Evolutionary conservation across 2,888 invertebrate genomes (phyloP).

Genomic region (Eumacrocentrus americanus): DNA sequence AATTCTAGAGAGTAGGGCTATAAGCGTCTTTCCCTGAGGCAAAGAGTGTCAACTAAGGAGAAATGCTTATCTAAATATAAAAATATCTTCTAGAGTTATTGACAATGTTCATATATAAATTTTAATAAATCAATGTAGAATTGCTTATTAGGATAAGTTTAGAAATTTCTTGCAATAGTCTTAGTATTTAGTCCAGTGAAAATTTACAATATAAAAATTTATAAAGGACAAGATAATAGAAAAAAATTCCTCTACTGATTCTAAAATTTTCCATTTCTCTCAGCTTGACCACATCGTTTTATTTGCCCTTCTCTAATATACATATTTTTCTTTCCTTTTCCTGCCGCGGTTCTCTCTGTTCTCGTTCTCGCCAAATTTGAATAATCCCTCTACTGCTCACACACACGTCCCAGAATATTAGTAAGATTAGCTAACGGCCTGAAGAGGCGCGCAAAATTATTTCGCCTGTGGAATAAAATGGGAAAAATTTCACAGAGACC

Average conservation of each 20-base stretch:
- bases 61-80: too few relatives aligned
- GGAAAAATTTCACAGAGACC: neutral
- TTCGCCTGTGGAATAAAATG: neutral
- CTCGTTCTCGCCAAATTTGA: constrained; percentile 7
- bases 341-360: neutral
- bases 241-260: neutral
- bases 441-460: neutral
- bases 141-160: too few relatives aligned
- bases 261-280: neutral
- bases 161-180: too few relatives aligned
- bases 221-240: neutral
- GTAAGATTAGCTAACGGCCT: constrained; percentile 1
- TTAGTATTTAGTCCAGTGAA: too few relatives aligned
- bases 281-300: constrained; percentile 1
- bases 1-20: neutral
- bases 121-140: too few relatives aligned
- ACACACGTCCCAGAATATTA: neutral
- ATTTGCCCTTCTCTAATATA: neutral
- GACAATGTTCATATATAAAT: too few relatives aligned
- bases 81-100: too few relatives aligned
- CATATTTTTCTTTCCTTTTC: neutral
- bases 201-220: neutral
- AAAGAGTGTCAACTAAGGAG: too few relatives aligned
- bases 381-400: too few relatives aligned
- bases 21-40: neutral